Percentiles rank a stretch among this genome's conserved stretches.
Conservation (phyloP, 30 jellyfish, hydroid and myxozoan genomes). For the Hydractinia symbiolongicarpus region DNA sequence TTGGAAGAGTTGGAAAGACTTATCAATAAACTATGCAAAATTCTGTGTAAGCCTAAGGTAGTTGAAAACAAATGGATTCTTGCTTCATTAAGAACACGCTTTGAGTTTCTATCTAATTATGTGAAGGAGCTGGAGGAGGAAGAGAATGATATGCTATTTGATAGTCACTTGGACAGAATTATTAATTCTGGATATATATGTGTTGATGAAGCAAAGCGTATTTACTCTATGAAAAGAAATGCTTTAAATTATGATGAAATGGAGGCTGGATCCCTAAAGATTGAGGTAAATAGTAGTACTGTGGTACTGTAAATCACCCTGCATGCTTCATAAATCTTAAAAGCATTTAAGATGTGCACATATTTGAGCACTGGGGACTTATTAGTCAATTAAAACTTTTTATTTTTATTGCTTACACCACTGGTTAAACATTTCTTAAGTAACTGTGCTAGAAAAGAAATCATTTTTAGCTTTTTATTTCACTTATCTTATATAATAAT, state of each 20-base stretch:
- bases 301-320: no score
- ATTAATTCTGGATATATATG: conserved; percentile 3
- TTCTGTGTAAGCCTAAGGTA: background rate
- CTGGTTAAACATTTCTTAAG: no score
- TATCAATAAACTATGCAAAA: background rate
- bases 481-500: no score
- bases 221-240: background rate
- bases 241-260: background rate
- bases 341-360: no score
- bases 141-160: conserved; percentile 6
- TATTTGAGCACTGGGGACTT: no score
- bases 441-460: no score
- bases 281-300: background rate
- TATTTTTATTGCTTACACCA: no score
- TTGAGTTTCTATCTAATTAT: background rate
- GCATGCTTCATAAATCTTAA: no score
- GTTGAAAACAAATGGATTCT: conserved; percentile 9
- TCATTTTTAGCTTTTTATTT: no score
- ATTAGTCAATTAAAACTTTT: no score
- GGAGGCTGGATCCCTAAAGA: background rate
- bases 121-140: background rate
- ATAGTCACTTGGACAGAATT: conserved; percentile 9
- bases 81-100: conserved; percentile 3
- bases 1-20: background rate
- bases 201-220: background rate